Base-by-base conservation (phyloP, 2,113 vertebrate species). In the Excalfactoria chinensis region DNA sequence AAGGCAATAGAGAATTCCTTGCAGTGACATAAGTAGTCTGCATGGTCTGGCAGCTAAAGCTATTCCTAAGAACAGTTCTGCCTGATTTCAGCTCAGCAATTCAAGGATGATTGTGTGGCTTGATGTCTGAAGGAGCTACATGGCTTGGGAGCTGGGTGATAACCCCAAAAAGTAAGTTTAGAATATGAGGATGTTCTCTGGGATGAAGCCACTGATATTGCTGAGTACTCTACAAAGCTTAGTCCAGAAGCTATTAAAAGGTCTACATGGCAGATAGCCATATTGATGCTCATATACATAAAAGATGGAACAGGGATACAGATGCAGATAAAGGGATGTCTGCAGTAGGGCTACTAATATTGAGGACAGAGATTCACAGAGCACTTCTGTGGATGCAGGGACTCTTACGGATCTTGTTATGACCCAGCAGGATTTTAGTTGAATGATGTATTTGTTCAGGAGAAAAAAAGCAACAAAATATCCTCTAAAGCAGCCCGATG, bases 391-490 rank as follows among this genome's bases (percentile, higher is more conserved):
- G 53, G 30, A 11, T 9, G 2, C 3, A 1, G 12, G 28, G 21
- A 21, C 56, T n/a, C 84, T 88, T 85, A 16, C 69, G 43, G 43
- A 43, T 44, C n/a, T n/a, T 56, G 59, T 53, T 84, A 72, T 32
- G 58, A 84, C 41, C n/a, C 46, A 63, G 63, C 67, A 82, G n/a
- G 84, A 66, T 90, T 90, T 55, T 26, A 49, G 23, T 48, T 89
- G 21, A 20, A 46, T 84, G 62, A 78, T 82, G 69, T 41, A 72
- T 78, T 66, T 88, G 6, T 88, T 86, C 7, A 48, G 7, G 10
- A 56, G 32, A 13, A 70, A 83, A 83, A 95, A 37, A 48, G 59
- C 84, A 95, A 70, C 59, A 79, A 87, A 93, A 79, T 30, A 69
- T 37, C 7, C 5, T 59, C 53, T 53, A 88, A 16, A 73, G 15